Conservation (phyloP, 2,888 invertebrate genomes). For the Scaptomyza cyrtandrae region DNA sequence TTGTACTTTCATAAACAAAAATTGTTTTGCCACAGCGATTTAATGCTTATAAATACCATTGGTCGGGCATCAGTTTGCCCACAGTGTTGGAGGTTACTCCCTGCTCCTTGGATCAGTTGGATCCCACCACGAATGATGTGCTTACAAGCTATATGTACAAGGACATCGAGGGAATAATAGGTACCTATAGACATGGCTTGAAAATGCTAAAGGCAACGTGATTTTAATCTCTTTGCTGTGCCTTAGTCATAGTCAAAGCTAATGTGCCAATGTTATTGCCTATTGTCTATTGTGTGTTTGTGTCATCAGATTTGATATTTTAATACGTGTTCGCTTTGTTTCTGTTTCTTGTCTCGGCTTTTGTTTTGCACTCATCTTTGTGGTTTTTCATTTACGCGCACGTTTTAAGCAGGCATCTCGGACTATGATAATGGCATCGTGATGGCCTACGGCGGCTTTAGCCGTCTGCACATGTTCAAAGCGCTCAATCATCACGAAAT, state of each 20-base stretch:
- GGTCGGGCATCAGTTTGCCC: slow-evolving; percentile 96
- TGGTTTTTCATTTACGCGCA: slow-evolving; percentile 73
- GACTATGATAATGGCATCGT: slow-evolving; percentile 97
- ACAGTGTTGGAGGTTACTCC: slow-evolving; percentile 96
- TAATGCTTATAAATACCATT: slow-evolving; percentile 97
- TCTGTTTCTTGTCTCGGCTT: slow-evolving; percentile 31
- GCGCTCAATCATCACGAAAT: slow-evolving; percentile 94
- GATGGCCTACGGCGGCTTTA: slow-evolving; percentile 95
- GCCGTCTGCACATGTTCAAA: slow-evolving; percentile 95
- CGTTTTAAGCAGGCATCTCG: slow-evolving; percentile 88
- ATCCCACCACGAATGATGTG: slow-evolving; percentile 92
- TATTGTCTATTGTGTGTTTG: slow-evolving; percentile 2
- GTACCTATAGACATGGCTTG: slow-evolving; percentile 75
- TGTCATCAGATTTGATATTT: slow-evolving; percentile 38
- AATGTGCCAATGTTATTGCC: slow-evolving; percentile 11
- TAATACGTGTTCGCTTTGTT: slow-evolving; percentile 60
- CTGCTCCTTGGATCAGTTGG: slow-evolving; percentile 95
- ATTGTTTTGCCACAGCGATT: slow-evolving; percentile 87
- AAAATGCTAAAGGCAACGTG: slow-evolving; percentile 29
- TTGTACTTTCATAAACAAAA: neutral
- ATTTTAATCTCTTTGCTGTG: neutral
- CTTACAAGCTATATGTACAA: slow-evolving; percentile 94
- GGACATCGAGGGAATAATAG: slow-evolving; percentile 92
- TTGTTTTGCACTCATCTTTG: slow-evolving; percentile 51
- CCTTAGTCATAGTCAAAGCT: slow-evolving; percentile 18